Base-by-base conservation (phyloP, 2,888 invertebrate genomes). In the Chaetoderma sp. region DNA sequence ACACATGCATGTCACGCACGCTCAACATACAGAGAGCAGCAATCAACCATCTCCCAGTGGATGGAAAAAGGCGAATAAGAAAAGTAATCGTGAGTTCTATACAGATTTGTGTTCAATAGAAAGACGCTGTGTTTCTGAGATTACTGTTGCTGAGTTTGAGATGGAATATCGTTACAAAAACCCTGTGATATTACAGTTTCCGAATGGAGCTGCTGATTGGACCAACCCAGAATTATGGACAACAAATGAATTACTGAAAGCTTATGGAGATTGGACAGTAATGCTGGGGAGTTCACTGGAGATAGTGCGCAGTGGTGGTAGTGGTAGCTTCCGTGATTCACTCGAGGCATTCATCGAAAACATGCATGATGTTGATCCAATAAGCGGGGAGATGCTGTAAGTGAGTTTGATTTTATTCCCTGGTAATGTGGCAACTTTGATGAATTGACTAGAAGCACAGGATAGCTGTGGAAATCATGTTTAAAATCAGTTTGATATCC, bases 271-370 rank as follows among this genome's bases (percentile, higher is more conserved):
- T 27, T 78, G 78, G 79, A 62, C 65, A 13, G 69, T 82, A 1
- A 49, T 68, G 39, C 73, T 77, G 13, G 83, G 83, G 3, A 77
- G 75, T 55, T 77, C 80, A 4, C 61, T 76, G 30, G 83, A 83
- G 59, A 80, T 83, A 49, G 80, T 83, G 2, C 73, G 80, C 4
- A 63, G 70, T 28, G 81, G 83, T 10, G 83, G 83, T 8, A 78
- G 76, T 33, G 81, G 80, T 10, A 73, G 78, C 47, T 55, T 74
- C 1, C 65, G 69, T 16, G 72, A 77, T 0, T 75, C 78, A 0
- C 77, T 83, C 63, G 63, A 69, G 2, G 64, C 78, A 13, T 83
- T 75, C 66, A 67, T 79, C 16, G 74, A 76, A 33, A 65, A 67
- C 3, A 54, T 76, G 45, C 6, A 25, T n/a, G n/a, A n/a, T n/a